Evolutionary conservation across 2,113 vertebrate species (phyloP).

Genomic region (Cryptomyrus ogoouensis): DNA sequence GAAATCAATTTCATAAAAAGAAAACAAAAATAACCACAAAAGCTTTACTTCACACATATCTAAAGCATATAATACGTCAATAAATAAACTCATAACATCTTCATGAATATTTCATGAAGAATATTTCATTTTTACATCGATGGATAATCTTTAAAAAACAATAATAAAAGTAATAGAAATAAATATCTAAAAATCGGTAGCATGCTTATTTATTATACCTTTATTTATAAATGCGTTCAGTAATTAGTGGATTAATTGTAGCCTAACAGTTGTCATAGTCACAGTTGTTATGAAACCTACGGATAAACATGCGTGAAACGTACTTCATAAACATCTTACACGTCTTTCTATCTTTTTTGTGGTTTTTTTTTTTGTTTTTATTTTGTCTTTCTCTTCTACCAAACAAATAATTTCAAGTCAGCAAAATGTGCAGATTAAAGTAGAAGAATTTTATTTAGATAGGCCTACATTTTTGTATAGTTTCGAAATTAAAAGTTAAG

Average conservation of each 20-base stretch:
- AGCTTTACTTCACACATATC: constrained; percentile 76
- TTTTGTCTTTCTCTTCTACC: not conserved
- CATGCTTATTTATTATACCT: constrained; percentile 10
- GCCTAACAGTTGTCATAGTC: not conserved
- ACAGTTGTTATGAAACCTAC: not conserved
- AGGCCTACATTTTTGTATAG: not conserved
- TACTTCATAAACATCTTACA: not conserved
- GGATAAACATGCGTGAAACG: not conserved
- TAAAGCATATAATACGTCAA: constrained; percentile 36
- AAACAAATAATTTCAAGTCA: not conserved
- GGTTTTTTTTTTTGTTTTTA: not conserved
- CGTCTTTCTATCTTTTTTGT: not conserved
- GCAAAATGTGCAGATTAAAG: not conserved
- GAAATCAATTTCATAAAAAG: constrained; percentile 84
- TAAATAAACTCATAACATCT: constrained; percentile 45
- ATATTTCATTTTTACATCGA: not conserved
- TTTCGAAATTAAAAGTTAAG: not conserved
- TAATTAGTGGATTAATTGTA: not conserved
- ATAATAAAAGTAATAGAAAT: not conserved
- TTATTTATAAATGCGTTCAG: not conserved
- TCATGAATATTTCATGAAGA: not conserved
- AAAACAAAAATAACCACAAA: constrained; percentile 88
- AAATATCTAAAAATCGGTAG: not conserved
- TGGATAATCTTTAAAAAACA: not conserved
- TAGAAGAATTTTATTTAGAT: not conserved